These are phyloP conservation scores for Cathartes aura DNA, from an alignment of 2,113 vertebrate species.

Conservation along the genomic window DNA sequence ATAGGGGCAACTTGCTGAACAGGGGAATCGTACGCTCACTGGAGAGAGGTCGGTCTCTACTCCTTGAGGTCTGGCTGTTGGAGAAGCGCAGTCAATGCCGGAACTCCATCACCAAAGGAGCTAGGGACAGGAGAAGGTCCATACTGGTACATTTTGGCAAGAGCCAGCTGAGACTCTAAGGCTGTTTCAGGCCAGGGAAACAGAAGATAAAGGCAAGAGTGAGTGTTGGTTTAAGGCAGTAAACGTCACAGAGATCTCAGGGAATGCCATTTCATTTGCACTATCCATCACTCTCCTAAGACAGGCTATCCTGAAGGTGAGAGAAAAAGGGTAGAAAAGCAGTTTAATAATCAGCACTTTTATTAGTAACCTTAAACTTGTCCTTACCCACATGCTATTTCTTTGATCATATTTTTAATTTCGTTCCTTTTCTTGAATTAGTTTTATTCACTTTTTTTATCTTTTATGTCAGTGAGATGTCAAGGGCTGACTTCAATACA, in stretches of 20 bases:
- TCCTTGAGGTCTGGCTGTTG: not conserved
- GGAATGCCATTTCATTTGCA: not conserved
- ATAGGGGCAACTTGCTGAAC: not conserved
- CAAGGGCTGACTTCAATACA: not conserved
- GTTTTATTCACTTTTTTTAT: not conserved
- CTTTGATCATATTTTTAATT: not conserved
- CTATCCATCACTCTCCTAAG: not conserved
- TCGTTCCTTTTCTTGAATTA: not conserved
- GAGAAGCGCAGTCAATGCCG: rapidly evolving
- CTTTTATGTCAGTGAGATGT: not conserved
- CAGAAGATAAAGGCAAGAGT: not conserved
- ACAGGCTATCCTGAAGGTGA: not conserved
- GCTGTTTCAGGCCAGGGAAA: not conserved
- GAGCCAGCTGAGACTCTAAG: not conserved
- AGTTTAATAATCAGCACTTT: not conserved
- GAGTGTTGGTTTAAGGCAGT: not conserved
- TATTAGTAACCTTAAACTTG: not conserved
- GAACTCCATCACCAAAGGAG: not conserved
- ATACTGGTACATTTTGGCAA: not conserved
- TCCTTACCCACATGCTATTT: not conserved
- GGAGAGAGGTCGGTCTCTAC: not conserved
- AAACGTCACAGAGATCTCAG: not conserved
- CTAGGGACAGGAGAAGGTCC: not conserved
- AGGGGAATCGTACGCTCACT: rapidly evolving
- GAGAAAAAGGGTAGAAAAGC: not conserved